Evolutionary conservation across 2,888 invertebrate species (phyloP), one percentile per base, ranked within the genome.

Genomic region (Meliscaeva auricollis): DNA sequence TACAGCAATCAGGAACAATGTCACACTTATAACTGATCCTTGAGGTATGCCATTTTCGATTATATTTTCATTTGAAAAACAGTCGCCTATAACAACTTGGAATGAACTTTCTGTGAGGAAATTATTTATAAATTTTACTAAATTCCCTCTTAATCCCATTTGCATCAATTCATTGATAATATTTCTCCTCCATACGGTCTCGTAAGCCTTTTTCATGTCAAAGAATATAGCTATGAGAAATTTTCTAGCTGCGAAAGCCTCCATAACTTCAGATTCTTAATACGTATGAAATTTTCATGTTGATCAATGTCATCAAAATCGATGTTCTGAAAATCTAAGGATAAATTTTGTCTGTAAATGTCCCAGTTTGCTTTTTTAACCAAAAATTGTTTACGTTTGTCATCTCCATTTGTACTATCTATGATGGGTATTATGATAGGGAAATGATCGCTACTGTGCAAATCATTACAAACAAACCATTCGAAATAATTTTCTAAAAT

Each of bases 381-480:
- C 13, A 56, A 11, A 56, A 32, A 56, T 30, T 32, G 30, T 17
- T 30, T 54, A 1, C 54, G 26, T 50, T 46, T 50, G 9, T 44
- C 15, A 2, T 48, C 46, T 56, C 60, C 17, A 13, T 48, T 50
- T 1, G 50, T 13, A 17, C 9, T 54, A 38, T 13, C 3, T 6
- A 44, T 44, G 32, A 20, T 9, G 2, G 54, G 22, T 1, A 56
- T 32, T n/a, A 56, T 15, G n/a, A 75, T 75, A 1, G 66, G 75
- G 13, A 3, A 56, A 26, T 75, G 75, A n/a, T 75, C 75, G 30
- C 75, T 75, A 48, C 56, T 48, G 9, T 73, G 17, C 13, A 73
- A 32, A 52, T 62, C 50, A 11, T 73, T 15, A 5, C 41, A 50
- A 32, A 75, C 41, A 13, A 44, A 32, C 75, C 75, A 75, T 4